Evolutionary conservation across 2,797 vertebrate species (phyloP), one percentile per base, ranked within the genome.

Genomic region (Sebastes iracundus): DNA sequence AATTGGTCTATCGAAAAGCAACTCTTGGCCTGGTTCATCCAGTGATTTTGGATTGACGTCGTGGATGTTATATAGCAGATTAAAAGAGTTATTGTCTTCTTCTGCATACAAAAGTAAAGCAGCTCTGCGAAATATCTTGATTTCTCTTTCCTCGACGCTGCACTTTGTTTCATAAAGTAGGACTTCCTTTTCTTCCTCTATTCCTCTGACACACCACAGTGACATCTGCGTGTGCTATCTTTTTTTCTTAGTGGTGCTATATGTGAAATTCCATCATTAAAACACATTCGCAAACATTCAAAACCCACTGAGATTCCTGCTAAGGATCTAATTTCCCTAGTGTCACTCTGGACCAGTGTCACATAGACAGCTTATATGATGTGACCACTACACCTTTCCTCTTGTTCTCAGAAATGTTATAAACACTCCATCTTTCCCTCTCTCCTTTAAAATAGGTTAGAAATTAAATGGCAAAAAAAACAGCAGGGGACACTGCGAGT

Each of bases 231-330:
- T 9, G 23, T 32, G 3, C 13, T 23, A 14, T 46, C 86, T 91
- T 94, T 60, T n/a, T 46, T 46, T 96, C 94, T 95, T 92, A 56
- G 90, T 94, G 93, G 94, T 90, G 74, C 89, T 90, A 83, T 81
- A 38, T 94, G 90, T 95, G 96, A 95, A 96, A 62, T 33, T 55
- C 7, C 28, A 25, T 56, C 23, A 58, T 16, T 49, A 13, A 73
- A 72, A 96, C 94, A 96, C 95, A 95, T 96, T 96, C 96, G 96
- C 96, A 95, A 94, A 95, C 95, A 95, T 95, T 95, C 88, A 95
- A 94, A 94, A 52, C 91, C 93, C 25, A 52, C 42, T 28, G 12
- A 22, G 65, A 28, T 30, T 32, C 27, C 46, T 53, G 46, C 46
- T 68, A 7, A 32, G n/a, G 18, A 22, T 52, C 46, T 30, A 7